Base-by-base conservation (phyloP, 1,140 invertebrate genomes). In the Gonioctena quinquepunctata region DNA sequence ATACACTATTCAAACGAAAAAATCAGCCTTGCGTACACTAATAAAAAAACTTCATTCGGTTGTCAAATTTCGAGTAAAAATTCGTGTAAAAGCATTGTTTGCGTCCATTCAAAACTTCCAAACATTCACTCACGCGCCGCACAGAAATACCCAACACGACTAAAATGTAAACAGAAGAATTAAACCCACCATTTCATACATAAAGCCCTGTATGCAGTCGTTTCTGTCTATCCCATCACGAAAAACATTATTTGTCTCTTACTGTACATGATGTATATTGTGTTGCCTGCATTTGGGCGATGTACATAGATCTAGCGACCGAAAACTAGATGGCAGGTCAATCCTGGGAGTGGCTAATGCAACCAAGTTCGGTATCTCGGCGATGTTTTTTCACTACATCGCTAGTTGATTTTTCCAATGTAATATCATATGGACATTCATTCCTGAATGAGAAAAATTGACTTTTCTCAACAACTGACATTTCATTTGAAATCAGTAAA, bases 131-230 rank as follows among this genome's bases (percentile, higher is more conserved):
- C 25, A 63, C 59, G 48, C 60, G 64, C 59, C n/a, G 59, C 62
- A 66, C 33, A 11, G 42, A 59, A 62, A 66, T n/a, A 28, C 22
- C 50, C 27, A 64, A 42, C 59, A 63, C 33, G n/a, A 65, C 59
- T 50, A 63, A 69, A 70, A 63, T 73, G 68, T 73, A 73, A 73
- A 73, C 71, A 73, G 71, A 73, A 70, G 68, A 73, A 63, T 66
- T 66, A 69, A 69, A 73, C 21, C 67, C 18, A 27, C 28, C 56
- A 13, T 61, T 60, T 28, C 23, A 26, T 61, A 61, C 26, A 61
- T 61, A 61, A 61, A 22, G 23, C 28, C 23, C 59, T 21, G 59
- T 61, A n/a, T 16, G 59, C 25, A 26, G 8, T 61, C 28, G 25
- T 27, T 61, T 26, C 18, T 61, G 11, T 27, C 3, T 1, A 42